Evolutionary conservation across 2,113 vertebrate species (phyloP).

Genomic region (Carassius gibelio): DNA sequence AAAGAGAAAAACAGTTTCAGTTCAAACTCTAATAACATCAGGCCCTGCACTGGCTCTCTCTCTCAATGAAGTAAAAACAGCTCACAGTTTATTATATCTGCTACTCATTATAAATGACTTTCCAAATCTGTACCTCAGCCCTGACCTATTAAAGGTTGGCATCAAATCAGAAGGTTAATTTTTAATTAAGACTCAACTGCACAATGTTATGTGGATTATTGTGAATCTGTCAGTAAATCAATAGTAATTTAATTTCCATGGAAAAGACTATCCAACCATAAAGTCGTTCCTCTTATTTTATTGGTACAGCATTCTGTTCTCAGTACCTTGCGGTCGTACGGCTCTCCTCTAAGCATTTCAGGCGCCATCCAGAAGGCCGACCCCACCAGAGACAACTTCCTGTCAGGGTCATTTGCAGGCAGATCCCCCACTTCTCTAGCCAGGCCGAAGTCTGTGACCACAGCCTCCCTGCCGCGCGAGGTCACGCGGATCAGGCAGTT

Average conservation of each 20-base stretch:
- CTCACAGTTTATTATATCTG: not conserved
- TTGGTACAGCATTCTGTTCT: not conserved
- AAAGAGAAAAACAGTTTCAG: not conserved
- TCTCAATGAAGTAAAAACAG: not conserved
- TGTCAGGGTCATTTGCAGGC: slow-evolving; percentile 66
- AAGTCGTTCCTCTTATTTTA: too few species aligned
- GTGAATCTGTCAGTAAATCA: slow-evolving; percentile 2
- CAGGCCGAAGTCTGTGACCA: slow-evolving; percentile 79
- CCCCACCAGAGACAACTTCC: slow-evolving; percentile 79
- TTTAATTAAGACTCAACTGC: slow-evolving; percentile 1
- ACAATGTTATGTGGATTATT: slow-evolving; percentile 5
- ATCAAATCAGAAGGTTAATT: not conserved
- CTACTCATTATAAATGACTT: slow-evolving; percentile 17
- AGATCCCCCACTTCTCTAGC: slow-evolving; percentile 76
- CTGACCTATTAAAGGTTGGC: slow-evolving; percentile 16
- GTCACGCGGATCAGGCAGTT: slow-evolving; percentile 78
- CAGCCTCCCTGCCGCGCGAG: slow-evolving; percentile 63
- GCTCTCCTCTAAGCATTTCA: slow-evolving; percentile 80
- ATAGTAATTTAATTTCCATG: not conserved
- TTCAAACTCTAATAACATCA: slow-evolving; percentile 5
- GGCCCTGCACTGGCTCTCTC: not conserved
- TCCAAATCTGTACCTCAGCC: not conserved
- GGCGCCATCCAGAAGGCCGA: slow-evolving; percentile 84
- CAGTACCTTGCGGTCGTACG: slow-evolving; percentile 76
- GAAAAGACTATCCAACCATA: not conserved